These are phyloP conservation scores for Agapornis roseicollis DNA, from an alignment of 2,113 vertebrate species.

Conservation along the genomic window DNA sequence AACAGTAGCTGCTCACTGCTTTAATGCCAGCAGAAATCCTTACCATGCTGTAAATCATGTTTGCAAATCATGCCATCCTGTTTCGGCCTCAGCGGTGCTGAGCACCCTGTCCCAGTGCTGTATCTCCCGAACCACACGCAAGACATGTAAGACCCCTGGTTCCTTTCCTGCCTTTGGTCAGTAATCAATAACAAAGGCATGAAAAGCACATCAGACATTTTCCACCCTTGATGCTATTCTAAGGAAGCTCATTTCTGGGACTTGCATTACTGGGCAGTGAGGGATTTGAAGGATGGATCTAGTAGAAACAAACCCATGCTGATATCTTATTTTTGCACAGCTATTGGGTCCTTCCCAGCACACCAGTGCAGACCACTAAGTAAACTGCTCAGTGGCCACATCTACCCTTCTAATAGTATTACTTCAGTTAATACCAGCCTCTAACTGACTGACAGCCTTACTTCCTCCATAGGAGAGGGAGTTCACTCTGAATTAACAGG, in stretches of 20 bases:
- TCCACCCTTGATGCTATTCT: not conserved
- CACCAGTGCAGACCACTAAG: not conserved
- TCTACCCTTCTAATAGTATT: not conserved
- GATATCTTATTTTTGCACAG: not conserved
- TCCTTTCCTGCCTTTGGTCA: not conserved
- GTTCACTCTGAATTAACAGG: not conserved
- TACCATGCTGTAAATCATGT: not conserved
- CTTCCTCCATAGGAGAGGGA: not conserved
- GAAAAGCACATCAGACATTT: not conserved
- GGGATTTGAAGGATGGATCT: not conserved
- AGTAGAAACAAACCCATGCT: not conserved
- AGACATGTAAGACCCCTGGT: not conserved
- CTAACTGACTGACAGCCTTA: not conserved
- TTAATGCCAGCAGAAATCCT: not conserved
- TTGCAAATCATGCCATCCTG: not conserved
- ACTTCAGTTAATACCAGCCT: not conserved
- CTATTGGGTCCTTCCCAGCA: not conserved
- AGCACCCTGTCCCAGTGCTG: not conserved
- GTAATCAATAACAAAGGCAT: not conserved
- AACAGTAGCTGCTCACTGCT: not conserved
- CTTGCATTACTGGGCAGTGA: not conserved
- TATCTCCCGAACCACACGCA: not conserved
- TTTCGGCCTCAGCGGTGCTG: not conserved
- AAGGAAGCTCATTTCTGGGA: not conserved
- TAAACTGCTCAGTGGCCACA: not conserved